Evolutionary conservation across 2,113 vertebrate species (phyloP), one percentile per base, ranked within the genome.

Genomic region (Neomonachus schauinslandi): DNA sequence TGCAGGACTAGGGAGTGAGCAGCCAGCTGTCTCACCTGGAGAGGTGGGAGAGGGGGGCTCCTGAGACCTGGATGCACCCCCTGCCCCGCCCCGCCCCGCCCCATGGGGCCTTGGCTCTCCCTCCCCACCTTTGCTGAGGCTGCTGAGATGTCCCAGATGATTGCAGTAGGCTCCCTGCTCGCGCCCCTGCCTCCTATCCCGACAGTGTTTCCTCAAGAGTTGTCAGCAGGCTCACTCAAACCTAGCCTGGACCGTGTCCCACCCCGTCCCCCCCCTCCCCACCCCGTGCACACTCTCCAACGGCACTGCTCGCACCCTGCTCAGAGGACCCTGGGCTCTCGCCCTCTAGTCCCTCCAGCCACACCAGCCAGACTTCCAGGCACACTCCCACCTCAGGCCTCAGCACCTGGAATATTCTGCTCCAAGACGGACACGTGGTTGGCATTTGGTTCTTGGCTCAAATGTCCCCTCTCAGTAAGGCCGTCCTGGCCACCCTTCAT

Each of bases 11-110:
- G 11, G 65, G 59, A 26, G n/a, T 2, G 42, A 86, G 91, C 77
- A 24, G 22, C 95, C 97, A 95, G 89, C 97, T 97, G 91, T 96
- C 93, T 80, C 72, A 96, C 95, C 91, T 89, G 59, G 42, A 77
- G 55, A 55, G 51, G 33, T 11, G 49, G 81, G 71, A 15, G 22
- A 88, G 67, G 80, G 55, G 18, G 39, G 21, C 86, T 57, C 46
- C 3, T 0, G 26, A 80, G 51, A 90, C 67, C 82, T 31, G 33
- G 33, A 10, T 59, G 36, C 39, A 28, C 9, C 28, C 16, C 57
- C 21, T 7, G 0, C 7, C 16, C 28, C 18, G 14, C 7, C 33
- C 85, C 36, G 49, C 61, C 61, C 63, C 28, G 1, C 13, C 63
- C 28, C 13, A 1, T 46, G 74, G 26, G n/a, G 53, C 36, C 63